Base-by-base conservation (phyloP, 1,140 invertebrate species). In the Chymomyza costata region DNA sequence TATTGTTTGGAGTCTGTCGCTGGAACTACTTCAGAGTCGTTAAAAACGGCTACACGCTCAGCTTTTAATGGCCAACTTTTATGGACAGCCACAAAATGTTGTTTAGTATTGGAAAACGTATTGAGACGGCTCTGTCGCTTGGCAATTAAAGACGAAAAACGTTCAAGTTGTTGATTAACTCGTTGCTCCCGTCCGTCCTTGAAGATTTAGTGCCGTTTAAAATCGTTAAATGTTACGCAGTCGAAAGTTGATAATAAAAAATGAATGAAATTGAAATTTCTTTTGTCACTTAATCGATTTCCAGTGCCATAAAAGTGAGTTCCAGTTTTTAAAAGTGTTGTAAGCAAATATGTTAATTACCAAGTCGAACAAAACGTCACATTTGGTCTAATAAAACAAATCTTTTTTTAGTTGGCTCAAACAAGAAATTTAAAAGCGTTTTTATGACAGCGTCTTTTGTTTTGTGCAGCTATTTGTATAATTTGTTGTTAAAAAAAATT, bases 141-240 rank as follows among this genome's bases (percentile, higher is more conserved):
- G 65, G 71, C 73, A 76, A 76, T 76, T 76, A 76, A 76, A 76
- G 58, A 54, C 47, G 55, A 64, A 31, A 13, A 70, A 76, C 70
- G 71, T 78, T 78, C 80, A 78, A 78, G 67, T 60, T 51, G 73
- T 59, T 60, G 73, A 80, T 66, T 74, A 73, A 73, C 69, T 76
- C 65, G 56, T 40, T 43, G 60, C 49, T 63, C 59, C 63, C 58
- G 57, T 57, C 71, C 51, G 71, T 66, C 71, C 71, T 78, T 78
- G 71, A 71, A 67, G 63, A 78, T 78, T 78, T 78, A 78, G 62
- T 70, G 67, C 52, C 62, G 46, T 65, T 64, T 17, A 46, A 54
- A 50, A 65, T 65, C 73, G 73, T 80, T 80, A 78, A 80, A 63
- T 59, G 64, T 44, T 51, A 49, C 49, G 41, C 35, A 46, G 21